phyloP scores from a whole-genome alignment of 1,140 invertebrate species.

The Pseudomyrmex concolor region DNA sequence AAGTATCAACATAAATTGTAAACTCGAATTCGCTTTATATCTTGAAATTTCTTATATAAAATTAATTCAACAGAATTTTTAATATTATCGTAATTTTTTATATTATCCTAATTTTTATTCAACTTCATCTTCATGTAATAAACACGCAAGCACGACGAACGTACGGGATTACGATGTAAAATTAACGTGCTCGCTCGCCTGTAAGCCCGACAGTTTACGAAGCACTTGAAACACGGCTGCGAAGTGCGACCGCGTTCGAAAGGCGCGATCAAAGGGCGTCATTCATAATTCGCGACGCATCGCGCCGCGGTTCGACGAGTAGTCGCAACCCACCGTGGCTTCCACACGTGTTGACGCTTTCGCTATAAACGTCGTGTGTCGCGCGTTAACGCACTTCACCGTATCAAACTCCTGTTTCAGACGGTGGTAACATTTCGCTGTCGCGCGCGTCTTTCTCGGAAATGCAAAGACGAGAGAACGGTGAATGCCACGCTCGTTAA shows the following conservation, averaged over 20 bases:
- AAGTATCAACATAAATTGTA: no score
- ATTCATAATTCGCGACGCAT: slow-evolving; percentile 76
- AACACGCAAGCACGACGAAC: neutral
- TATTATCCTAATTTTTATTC: neutral
- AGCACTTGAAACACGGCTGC: slow-evolving; percentile 54
- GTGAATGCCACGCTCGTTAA: slow-evolving; percentile 65
- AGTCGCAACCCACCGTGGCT: slow-evolving; percentile 27
- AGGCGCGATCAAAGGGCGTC: slow-evolving; percentile 66
- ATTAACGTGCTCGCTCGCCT: slow-evolving; percentile 58
- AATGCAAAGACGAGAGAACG: slow-evolving; percentile 27
- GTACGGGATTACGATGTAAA: slow-evolving; percentile 24
- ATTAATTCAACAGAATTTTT: no score
- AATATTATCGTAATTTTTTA: neutral
- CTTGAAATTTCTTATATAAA: no score
- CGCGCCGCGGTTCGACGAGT: slow-evolving; percentile 67
- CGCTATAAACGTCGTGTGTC: slow-evolving; percentile 40
- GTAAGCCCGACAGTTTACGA: slow-evolving; percentile 52
- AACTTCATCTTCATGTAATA: neutral
- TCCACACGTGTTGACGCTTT: slow-evolving; percentile 53
- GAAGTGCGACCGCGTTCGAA: slow-evolving; percentile 54
- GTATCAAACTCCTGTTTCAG: neutral
- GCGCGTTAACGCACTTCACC: slow-evolving; percentile 42
- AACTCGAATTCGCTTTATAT: no score
- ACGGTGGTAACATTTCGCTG: neutral
- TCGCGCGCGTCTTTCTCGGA: slow-evolving; percentile 21